These are phyloP conservation scores for Poeciliopsis infans DNA, from an alignment of 2,797 vertebrate species.

Conservation along the genomic window DNA sequence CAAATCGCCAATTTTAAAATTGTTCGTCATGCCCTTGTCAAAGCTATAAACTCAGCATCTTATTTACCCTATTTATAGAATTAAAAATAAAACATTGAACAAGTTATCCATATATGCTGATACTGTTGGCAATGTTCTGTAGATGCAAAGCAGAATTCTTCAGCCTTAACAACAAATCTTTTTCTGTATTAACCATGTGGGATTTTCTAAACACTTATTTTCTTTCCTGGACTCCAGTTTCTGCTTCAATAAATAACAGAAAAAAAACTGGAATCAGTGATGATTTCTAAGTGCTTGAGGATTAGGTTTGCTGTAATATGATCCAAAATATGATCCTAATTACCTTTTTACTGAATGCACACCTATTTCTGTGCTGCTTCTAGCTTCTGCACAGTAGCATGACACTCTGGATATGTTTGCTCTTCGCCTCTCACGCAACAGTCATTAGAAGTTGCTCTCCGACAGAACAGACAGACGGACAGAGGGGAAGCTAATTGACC, in stretches of 20 bases:
- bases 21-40: neutral
- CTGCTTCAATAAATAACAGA: neutral
- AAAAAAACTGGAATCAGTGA: neutral
- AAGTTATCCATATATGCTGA: neutral
- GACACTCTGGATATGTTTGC: conserved; percentile 63
- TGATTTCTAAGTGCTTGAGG: neutral
- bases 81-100: neutral
- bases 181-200: neutral
- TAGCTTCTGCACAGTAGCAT: conserved; percentile 29
- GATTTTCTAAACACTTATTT: neutral
- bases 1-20: neutral
- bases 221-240: neutral
- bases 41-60: neutral
- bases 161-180: neutral
- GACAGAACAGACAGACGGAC: conserved; percentile 41
- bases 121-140: neutral
- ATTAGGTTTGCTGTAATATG: neutral
- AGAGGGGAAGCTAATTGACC: conserved; percentile 67
- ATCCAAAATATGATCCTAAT: neutral
- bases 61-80: neutral
- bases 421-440: conserved; percentile 63
- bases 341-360: neutral
- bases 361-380: conserved; percentile 3
- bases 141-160: neutral
- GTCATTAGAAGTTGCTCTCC: conserved; percentile 36